phyloP scores from a whole-genome alignment of 2,888 invertebrate species.

The Drymonia ruficornis region DNA sequence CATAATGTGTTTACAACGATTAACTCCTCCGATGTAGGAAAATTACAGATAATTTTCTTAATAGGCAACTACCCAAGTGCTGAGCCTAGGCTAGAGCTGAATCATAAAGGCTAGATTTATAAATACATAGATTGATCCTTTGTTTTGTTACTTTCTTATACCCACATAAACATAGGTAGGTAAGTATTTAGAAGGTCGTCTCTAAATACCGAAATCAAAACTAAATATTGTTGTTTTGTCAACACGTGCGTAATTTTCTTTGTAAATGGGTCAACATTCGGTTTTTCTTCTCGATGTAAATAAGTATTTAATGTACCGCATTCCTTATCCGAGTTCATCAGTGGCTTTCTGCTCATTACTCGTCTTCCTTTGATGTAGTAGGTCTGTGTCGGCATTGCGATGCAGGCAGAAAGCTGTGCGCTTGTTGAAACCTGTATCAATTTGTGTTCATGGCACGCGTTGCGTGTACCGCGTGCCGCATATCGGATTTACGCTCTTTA shows the following conservation, averaged over 20 bases:
- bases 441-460: constrained; percentile 70
- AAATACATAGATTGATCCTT: too few species aligned
- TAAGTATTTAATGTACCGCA: constrained; percentile 18
- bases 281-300: constrained; percentile 2
- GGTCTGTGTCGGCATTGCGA: constrained; percentile 35
- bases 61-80: not conserved
- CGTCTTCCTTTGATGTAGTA: constrained; percentile 57
- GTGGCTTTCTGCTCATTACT: constrained; percentile 51
- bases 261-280: not conserved
- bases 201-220: too few species aligned
- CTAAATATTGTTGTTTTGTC: not conserved
- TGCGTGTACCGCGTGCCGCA: constrained; percentile 53
- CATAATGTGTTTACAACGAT: constrained; percentile 14
- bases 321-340: constrained; percentile 32
- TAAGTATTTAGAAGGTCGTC: not conserved
- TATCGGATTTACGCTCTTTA: constrained; percentile 55
- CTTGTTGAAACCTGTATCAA: constrained; percentile 68
- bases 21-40: not conserved
- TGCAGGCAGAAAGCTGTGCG: constrained; percentile 60
- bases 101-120: not conserved
- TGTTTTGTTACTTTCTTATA: too few species aligned
- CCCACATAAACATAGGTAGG: too few species aligned
- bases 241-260: not conserved
- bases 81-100: not conserved
- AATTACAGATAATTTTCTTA: not conserved